Conservation (phyloP, 2,797 vertebrate species). For the Strix occidentalis region DNA sequence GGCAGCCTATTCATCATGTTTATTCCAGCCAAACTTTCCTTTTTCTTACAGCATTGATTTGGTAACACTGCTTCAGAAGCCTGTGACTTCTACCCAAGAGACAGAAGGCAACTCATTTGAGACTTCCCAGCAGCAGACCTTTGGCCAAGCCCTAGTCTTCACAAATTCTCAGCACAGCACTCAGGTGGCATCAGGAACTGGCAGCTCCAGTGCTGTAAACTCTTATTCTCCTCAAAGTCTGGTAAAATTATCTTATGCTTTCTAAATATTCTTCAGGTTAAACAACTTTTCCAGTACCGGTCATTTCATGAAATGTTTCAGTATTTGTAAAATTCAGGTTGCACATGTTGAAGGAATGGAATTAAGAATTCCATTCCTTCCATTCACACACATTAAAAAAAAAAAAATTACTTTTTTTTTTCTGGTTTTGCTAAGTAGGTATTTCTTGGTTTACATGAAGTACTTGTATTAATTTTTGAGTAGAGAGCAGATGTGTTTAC, state of each 20-base stretch:
- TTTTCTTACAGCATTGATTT: conserved; percentile 85
- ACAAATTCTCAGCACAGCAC: conserved; percentile 93
- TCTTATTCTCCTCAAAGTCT: conserved; percentile 89
- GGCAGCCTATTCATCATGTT: not conserved
- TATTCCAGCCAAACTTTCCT: not conserved
- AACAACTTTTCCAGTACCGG: not conserved
- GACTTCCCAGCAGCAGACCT: conserved; percentile 80
- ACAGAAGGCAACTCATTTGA: conserved; percentile 83
- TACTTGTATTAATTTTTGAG: not conserved
- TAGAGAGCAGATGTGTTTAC: not conserved
- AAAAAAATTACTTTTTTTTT: not conserved
- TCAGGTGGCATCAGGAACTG: conserved; percentile 73
- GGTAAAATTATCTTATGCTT: conserved; percentile 74
- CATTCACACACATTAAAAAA: not conserved
- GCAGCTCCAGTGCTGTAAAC: conserved; percentile 80
- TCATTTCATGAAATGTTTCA: not conserved
- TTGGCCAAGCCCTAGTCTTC: conserved; percentile 92
- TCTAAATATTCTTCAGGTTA: not conserved
- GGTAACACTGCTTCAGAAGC: conserved; percentile 90
- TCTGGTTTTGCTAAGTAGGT: not conserved
- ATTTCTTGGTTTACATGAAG: not conserved
- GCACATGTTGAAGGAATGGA: not conserved
- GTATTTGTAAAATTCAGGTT: not conserved
- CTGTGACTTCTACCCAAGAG: conserved; percentile 72
- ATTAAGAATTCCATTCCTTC: not conserved